Evolutionary conservation across 2,113 vertebrate species (phyloP).

Genomic region (Cairina moschata): DNA sequence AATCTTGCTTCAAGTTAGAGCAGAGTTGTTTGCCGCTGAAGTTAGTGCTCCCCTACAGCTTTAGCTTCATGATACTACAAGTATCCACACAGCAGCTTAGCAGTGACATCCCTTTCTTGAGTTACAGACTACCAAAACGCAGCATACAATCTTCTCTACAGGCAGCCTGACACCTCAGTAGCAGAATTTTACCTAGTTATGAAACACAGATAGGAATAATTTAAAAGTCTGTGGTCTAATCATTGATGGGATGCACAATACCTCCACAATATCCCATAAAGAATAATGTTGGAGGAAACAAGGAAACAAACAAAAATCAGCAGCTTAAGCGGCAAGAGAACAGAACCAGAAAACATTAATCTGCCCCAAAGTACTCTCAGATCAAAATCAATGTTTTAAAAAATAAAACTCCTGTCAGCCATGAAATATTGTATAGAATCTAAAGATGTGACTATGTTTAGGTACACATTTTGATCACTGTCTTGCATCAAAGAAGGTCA

Average conservation of each 20-base stretch:
- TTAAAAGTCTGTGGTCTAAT: not conserved
- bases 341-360: not conserved
- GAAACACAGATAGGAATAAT: not conserved
- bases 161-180: not conserved
- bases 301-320: not conserved
- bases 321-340: not conserved
- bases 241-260: not conserved
- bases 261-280: not conserved
- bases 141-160: not conserved
- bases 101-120: not conserved
- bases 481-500: not conserved
- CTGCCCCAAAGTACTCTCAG: not conserved
- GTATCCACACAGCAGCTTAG: not conserved
- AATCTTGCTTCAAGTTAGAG: not conserved
- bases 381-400: not conserved
- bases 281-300: not conserved
- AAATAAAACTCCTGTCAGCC: conserved; percentile 8
- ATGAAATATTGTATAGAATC: not conserved
- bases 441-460: not conserved
- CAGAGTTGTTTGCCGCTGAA: not conserved
- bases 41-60: not conserved
- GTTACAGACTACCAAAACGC: not conserved
- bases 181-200: not conserved
- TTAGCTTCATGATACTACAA: not conserved
- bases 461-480: not conserved